Evolutionary conservation across 2,113 vertebrate genomes (phyloP), one percentile per base, ranked within the genome.

Genomic region (Condylura cristata): DNA sequence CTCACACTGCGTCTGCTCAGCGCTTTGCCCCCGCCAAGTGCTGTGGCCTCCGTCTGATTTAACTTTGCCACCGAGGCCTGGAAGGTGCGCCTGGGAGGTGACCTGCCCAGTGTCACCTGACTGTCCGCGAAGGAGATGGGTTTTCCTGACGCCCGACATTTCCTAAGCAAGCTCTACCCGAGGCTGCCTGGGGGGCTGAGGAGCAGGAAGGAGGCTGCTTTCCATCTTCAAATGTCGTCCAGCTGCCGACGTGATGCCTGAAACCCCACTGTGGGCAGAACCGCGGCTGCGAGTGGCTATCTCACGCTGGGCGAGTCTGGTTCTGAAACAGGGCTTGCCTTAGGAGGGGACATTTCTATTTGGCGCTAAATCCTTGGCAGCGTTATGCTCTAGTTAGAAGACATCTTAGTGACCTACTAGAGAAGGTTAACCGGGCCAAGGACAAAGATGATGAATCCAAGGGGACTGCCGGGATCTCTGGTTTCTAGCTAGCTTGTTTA

Each of bases 281-380:
- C 99, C 0, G 99, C 99, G 93, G 99, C n/a, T n/a, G n/a, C n/a
- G n/a, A n/a, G n/a, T n/a, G n/a, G n/a, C n/a, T n/a, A 99, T 96
- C 98, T 99, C 88, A 98, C 99, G 98, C 97, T 99, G 63, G 99
- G 99, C 0, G 98, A 99, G 99, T 80, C 97, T 99, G 91, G 99
- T 99, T 41, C 95, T 99, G 94, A 99, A 99, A 96, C 99, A 99
- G 98, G 98, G 98, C 84, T 99, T 99, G 0, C 98, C 98, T 0
- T 99, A 99, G 82, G 99, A 99, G 10, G 10, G 99, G 99, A 81
- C 98, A 99, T 88, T 99, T 99, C 96, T 99, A 99, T 96, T 93
- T 10, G 51, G 97, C 97, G 22, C 95, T 99, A 8, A 96, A 96
- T 83, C 98, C 99, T 0, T 99, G 98, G 88, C 98, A 97, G 30